Conservation (phyloP, 2,888 invertebrate species). For the Trissolcus brochymenae region DNA sequence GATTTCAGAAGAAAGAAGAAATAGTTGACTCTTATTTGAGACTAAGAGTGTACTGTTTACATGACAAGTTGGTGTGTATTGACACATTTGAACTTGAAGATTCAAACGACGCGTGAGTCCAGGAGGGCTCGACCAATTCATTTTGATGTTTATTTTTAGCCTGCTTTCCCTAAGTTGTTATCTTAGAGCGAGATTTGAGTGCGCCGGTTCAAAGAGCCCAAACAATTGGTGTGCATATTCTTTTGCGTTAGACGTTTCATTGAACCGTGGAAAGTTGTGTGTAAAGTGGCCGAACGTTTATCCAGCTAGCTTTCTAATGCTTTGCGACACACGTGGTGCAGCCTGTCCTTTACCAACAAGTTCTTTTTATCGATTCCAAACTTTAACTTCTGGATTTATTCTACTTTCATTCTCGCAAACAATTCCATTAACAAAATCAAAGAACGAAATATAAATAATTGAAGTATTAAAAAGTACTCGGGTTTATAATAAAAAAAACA, state of each 20-base stretch:
- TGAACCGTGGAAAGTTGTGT: constrained; percentile 30
- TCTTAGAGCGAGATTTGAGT: constrained; percentile 6
- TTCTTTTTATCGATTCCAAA: constrained; percentile 16
- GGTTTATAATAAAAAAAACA: too few species aligned
- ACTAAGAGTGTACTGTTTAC: too few species aligned
- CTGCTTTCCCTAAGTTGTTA: constrained; percentile 31
- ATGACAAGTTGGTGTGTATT: neutral
- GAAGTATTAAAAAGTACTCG: too few species aligned
- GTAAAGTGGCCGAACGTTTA: constrained; percentile 11
- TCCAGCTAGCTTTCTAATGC: constrained; percentile 36
- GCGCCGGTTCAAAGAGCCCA: constrained; percentile 12
- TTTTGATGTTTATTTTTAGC: constrained; percentile 40
- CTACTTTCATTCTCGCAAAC: too few species aligned
- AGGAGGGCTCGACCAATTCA: constrained; percentile 48
- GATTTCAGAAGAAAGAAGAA: too few species aligned
- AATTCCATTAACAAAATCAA: too few species aligned
- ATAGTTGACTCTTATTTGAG: too few species aligned
- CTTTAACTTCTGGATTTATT: neutral
- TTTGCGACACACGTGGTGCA: constrained; percentile 28
- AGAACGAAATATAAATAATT: too few species aligned
- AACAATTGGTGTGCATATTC: constrained; percentile 31
- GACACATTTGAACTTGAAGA: constrained; percentile 11
- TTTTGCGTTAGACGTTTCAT: constrained; percentile 10
- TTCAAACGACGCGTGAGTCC: constrained; percentile 36
- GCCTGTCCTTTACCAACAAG: constrained; percentile 26